Evolutionary conservation across 92 coral and sea anemone genomes (phyloP), one percentile per base, ranked within the genome.

Genomic region (Palythoa heliodiscus): DNA sequence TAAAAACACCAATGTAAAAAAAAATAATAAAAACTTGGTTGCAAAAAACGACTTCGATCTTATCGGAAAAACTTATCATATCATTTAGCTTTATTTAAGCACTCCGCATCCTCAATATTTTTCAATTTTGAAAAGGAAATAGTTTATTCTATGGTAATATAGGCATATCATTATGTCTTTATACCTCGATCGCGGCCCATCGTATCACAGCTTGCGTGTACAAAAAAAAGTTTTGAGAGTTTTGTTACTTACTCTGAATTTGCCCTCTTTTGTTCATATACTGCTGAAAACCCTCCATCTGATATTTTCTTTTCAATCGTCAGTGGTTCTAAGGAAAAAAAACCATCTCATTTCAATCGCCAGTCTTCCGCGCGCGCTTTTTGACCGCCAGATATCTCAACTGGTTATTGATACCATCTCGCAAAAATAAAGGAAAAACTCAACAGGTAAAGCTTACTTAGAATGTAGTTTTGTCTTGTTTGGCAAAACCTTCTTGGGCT

Each of bases 401-500:
- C 50, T 43, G 50, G 50, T 25, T 29, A 74, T 2, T 48, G 78
- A 22, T 15, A 6, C 58, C 9, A 52, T 22, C 3, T 50, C 16
- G 15, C 60, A 20, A 20, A 73, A 48, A 47, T 17, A 5, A 58
- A 58, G 6, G 15, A 58, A 11, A 58, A 69, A 16, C 13, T 11
- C 1, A 8, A 3, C 12, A 25, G 22, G 15, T 53, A 8, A 53
- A 75, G 82, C 98, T 89, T 86, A 96, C 98, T 94, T 67, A 96
- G 88, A 67, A 96, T 85, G 81, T 92, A 96, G 80, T 93, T 96
- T 79, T 94, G 98, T 78, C 98, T 94, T 70, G 91, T 84, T 84
- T 89, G 92, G 90, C 95, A 95, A 82, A 89, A 91, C 92, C 96
- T 88, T 61, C 96, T 90, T 50, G 98, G 96, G 68, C 96, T 94